Base-by-base conservation (phyloP, 2,797 vertebrate species). In the Novumbra hubbsi region DNA sequence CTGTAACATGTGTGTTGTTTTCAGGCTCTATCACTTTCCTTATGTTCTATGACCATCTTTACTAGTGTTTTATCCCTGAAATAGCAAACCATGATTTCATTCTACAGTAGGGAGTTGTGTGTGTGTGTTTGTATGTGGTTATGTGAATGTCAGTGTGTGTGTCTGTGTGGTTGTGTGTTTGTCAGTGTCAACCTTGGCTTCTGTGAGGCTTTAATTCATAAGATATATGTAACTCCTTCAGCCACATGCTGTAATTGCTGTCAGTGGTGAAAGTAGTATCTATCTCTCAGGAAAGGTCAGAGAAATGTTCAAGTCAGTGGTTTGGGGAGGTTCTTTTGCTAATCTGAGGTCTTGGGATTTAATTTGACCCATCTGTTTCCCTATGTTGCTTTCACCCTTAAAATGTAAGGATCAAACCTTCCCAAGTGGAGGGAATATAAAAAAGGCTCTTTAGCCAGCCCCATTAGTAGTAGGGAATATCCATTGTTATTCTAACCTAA, bases 381-480 rank as follows among this genome's bases (percentile, higher is more conserved):
- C 15, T 28, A 17, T 12, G 24, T 14, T 63, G 21, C 9, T 24
- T 24, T 30, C 9, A 17, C 17, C 24, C 62, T 63, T 15, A 28
- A 64, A 28, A 32, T 7, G 5, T 4, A n/a, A 21, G 4, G 3
- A 45, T 14, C n/a, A 38, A 9, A n/a, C 0, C 38, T 68, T 21
- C 38, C 77, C 70, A 1, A 0, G 9, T 32, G 38, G 79, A 68
- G 78, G 45, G 64, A 76, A 81, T 76, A 77, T 30, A 30, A 17
- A 15, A n/a, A 65, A 6, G 41, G n/a, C n/a, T n/a, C n/a, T n/a
- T n/a, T n/a, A 21, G 6, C 68, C 45, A 82, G 83, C 81, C 52
- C 78, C 32, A 70, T 81, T 78, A 76, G 45, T 12, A 14, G 77
- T 72, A 78, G 70, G 60, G 72, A 80, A 88, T 81, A 78, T 77